A percentile compares a stretch with the other conserved stretches of the same genome.
Conservation (phyloP, 2,113 vertebrate genomes). For the Hoplias malabaricus region DNA sequence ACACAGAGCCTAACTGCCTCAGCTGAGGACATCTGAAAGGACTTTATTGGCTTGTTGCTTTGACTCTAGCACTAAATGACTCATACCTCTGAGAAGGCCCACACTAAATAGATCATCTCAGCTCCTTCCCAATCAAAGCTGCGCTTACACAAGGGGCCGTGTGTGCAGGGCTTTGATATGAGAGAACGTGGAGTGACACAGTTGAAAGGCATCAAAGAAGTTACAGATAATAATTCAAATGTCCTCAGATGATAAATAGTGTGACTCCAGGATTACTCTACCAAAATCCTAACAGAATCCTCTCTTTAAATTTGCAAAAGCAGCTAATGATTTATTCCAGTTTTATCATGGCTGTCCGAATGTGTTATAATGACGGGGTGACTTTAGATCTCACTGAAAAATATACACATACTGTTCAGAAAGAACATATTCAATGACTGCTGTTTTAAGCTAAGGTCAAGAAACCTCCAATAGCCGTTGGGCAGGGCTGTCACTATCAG, state of each 20-base stretch:
- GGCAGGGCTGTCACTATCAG: too few relatives aligned
- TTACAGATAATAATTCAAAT: constrained; percentile 43
- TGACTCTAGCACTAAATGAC: constrained; percentile 63
- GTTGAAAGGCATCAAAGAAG: constrained; percentile 48
- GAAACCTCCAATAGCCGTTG: too few relatives aligned
- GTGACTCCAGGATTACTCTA: constrained; percentile 6
- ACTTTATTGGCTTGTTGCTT: constrained; percentile 41
- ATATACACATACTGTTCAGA: constrained; percentile 33
- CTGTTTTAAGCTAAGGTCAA: constrained; percentile 1
- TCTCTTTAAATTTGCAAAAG: background rate
- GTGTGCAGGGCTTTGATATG: constrained; percentile 55
- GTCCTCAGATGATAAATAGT: constrained; percentile 28
- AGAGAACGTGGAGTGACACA: constrained; percentile 57
- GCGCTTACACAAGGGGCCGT: constrained; percentile 47
- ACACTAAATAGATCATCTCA: constrained; percentile 66
- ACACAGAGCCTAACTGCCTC: background rate
- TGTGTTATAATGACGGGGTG: background rate
- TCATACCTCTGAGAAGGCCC: constrained; percentile 58
- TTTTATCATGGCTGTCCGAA: constrained; percentile 8
- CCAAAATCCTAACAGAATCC: constrained; percentile 21
- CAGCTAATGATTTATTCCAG: background rate
- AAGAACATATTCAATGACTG: constrained; percentile 3
- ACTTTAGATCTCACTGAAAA: constrained; percentile 4
- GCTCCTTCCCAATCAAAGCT: constrained; percentile 43
- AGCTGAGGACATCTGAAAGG: constrained; percentile 45